Percentiles rank a stretch among this genome's conserved stretches.
Conservation (phyloP, 2,797 vertebrate genomes). For the Sebastes trivittatus region DNA sequence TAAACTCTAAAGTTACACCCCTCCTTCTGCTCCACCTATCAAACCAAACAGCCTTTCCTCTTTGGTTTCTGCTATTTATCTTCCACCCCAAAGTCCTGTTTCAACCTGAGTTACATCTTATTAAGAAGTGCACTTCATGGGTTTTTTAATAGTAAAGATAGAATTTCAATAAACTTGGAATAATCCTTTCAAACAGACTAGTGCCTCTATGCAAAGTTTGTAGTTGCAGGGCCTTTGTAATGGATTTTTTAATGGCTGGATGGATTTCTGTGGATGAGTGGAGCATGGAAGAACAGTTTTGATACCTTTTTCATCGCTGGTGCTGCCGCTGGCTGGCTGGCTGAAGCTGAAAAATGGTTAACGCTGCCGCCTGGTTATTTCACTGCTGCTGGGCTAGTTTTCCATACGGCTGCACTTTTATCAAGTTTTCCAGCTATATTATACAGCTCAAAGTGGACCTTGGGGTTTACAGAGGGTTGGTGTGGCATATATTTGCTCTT, state of each 20-base stretch:
- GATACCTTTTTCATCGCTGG: not conserved
- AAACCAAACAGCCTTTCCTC: not conserved
- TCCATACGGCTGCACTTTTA: constrained; percentile 2
- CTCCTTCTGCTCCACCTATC: not conserved
- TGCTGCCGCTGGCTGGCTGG: not conserved
- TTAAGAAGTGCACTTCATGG: not conserved
- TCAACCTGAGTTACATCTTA: not conserved
- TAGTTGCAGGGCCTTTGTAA: not conserved
- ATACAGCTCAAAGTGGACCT: not conserved
- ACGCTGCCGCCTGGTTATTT: constrained; percentile 5
- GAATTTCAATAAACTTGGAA: not conserved
- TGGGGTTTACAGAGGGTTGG: not conserved
- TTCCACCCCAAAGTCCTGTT: not conserved
- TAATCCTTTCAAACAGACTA: not conserved
- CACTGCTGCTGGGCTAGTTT: not conserved
- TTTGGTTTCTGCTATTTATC: not conserved
- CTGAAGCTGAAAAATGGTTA: not conserved
- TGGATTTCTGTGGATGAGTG: not conserved
- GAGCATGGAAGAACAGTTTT: not conserved
- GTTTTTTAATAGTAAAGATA: not conserved
- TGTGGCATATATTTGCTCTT: not conserved
- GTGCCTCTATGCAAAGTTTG: not conserved
- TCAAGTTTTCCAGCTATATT: constrained; percentile 8
- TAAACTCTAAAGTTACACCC: no score
- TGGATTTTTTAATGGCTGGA: not conserved